A percentile compares a stretch with the other conserved stretches of the same genome.
Evolutionary conservation across 2,888 invertebrate genomes (phyloP).

Genomic region (Zygothrica quintamaculata): DNA sequence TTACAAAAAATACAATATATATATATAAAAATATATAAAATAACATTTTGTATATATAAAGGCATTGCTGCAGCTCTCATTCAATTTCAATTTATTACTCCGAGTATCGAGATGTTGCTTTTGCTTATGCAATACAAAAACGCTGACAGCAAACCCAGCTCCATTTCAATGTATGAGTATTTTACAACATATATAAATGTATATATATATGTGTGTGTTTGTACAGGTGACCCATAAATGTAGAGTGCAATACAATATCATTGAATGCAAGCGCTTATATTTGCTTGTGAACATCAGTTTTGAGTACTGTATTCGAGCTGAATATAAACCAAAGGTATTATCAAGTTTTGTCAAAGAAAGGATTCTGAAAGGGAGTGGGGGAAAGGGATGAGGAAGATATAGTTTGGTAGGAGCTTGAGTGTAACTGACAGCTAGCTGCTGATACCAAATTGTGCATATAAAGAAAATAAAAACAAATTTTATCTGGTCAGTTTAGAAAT

Average conservation of each 20-base stretch:
- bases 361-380: slow-evolving; percentile 4
- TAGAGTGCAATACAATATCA: slow-evolving; percentile 28
- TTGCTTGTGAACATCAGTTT: slow-evolving; percentile 5
- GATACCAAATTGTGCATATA: no score
- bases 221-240: slow-evolving; percentile 21
- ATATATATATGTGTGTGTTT: not conserved
- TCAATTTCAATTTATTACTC: slow-evolving; percentile 47
- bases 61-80: slow-evolving; percentile 28
- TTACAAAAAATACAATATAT: no score
- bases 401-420: no score
- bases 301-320: no score
- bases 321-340: slow-evolving; percentile 29
- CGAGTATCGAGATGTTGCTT: slow-evolving; percentile 36
- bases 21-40: slow-evolving; percentile 23
- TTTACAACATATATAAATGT: not conserved
- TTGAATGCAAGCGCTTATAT: slow-evolving; percentile 31
- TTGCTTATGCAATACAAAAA: slow-evolving; percentile 18
- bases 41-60: slow-evolving; percentile 9
- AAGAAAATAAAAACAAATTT: slow-evolving; percentile 4
- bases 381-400: no score
- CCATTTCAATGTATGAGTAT: slow-evolving; percentile 13
- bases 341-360: slow-evolving; percentile 20
- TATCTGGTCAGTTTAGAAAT: not conserved
- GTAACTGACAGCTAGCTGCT: not conserved
- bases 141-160: slow-evolving; percentile 26